Evolutionary conservation across 2,888 invertebrate species (phyloP), one percentile per base, ranked within the genome.

Genomic region (Alcis repandata): DNA sequence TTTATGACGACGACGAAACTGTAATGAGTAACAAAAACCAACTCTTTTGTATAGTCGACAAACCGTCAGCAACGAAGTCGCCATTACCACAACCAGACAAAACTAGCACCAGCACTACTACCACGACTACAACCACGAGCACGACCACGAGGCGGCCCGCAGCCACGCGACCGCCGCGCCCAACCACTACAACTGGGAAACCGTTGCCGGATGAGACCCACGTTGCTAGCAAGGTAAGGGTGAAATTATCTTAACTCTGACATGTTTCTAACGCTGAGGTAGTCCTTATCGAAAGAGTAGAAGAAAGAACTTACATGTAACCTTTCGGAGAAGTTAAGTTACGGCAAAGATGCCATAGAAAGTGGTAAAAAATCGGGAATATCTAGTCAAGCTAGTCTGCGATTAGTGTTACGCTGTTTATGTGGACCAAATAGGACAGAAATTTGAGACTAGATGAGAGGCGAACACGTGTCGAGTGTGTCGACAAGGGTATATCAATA

Each of bases 11-110:
- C 10, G 13, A 13, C 11, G 13, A 3, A 13, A 36, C 10, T 13
- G 13, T 13, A 36, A 36, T 36, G 1, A 10, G 10, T 36, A 36
- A 36, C 11, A 10, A 10, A 36, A 9, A 38, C 38, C 3, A 6
- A 8, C 20, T 20, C 13, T 46, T 22, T n/a, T 51, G 41, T 56
- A 51, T 57, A 60, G 65, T 51, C 65, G 70, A 72, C 49, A 84
- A 86, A 71, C 83, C 87, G 11, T 80, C 82, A 10, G 78, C 85
- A 19, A 84, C 86, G 1, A 87, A 86, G 58, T 82, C 85, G n/a
- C 87, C 90, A 6, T 70, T 77, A 13, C 71, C 78, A 4, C 75
- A 75, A 67, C 75, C 78, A 4, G 78, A 78, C 0, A 74, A 72
- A 7, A 74, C 79, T 8, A 76, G 77, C 33, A 76, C 76, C 10